A percentile compares a stretch with the other conserved stretches of the same genome.
Evolutionary conservation across 2,797 vertebrate species (phyloP).

Genomic region (Thripadectes ignobilis): DNA sequence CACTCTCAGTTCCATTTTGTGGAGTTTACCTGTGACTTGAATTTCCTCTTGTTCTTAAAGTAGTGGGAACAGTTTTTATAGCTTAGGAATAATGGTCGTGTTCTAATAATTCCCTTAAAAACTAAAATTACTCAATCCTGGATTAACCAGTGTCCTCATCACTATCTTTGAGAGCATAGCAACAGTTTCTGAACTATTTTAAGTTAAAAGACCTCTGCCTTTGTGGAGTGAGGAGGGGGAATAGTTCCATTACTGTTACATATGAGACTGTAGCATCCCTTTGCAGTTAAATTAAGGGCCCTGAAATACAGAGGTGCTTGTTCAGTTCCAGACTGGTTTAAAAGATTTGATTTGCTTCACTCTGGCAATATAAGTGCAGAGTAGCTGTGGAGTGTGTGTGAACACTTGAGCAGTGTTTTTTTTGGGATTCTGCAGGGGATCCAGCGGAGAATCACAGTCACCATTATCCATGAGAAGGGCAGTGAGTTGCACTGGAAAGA

Average conservation of each 20-base stretch:
- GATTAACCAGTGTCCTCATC: not conserved
- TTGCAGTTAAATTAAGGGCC: not conserved
- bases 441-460: constrained; percentile 94
- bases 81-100: not conserved
- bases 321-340: not conserved
- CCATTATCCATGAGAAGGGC: constrained; percentile 96
- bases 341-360: not conserved
- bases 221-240: not conserved
- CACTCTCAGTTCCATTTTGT: not conserved
- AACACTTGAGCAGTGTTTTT: not conserved
- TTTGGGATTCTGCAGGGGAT: constrained; percentile 83
- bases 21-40: not conserved
- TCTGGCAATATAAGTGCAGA: not conserved
- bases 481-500: constrained; percentile 98
- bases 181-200: not conserved
- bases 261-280: not conserved
- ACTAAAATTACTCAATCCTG: not conserved
- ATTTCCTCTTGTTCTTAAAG: not conserved
- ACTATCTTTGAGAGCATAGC: not conserved
- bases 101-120: not conserved
- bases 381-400: not conserved
- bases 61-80: not conserved
- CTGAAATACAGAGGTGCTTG: not conserved
- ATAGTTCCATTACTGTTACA: not conserved
- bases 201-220: not conserved